Conservation (phyloP, 2,797 vertebrate species). For the Syngnathus acus region DNA sequence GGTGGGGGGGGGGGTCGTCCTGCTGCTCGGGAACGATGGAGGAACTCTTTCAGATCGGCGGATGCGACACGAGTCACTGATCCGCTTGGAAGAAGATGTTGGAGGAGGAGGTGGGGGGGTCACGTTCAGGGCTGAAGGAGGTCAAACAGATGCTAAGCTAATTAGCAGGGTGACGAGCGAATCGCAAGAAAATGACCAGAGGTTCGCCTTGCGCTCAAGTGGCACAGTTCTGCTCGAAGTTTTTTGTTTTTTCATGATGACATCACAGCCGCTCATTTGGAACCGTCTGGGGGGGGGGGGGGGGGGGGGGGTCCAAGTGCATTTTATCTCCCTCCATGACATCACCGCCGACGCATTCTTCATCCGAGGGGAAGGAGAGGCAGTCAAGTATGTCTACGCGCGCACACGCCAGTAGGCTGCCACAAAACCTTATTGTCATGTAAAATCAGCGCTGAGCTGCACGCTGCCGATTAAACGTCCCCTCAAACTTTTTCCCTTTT, state of each 20-base stretch:
- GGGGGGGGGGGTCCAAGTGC: conserved; percentile 17
- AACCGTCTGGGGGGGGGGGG: not conserved
- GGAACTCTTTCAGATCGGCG: conserved; percentile 19
- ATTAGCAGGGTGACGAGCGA: not conserved
- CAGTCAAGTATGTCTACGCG: conserved; percentile 53
- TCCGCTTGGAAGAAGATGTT: conserved; percentile 27
- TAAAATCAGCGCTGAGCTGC: conserved; percentile 31
- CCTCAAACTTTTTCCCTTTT: not conserved
- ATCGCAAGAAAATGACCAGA: not conserved
- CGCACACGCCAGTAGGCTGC: conserved; percentile 15
- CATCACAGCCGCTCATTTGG: not conserved
- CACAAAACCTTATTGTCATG: conserved; percentile 57
- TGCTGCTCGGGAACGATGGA: conserved; percentile 19
- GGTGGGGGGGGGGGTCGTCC: not conserved
- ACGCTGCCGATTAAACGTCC: not conserved
- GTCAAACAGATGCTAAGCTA: conserved; percentile 22
- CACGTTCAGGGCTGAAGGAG: conserved; percentile 58
- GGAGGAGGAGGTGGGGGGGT: conserved; percentile 18
- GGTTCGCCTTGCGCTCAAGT: no score
- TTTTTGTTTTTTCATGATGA: not conserved
- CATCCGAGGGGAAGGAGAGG: conserved; percentile 37
- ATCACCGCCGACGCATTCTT: conserved; percentile 9
- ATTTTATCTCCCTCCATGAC: conserved; percentile 16
- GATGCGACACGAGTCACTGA: conserved; percentile 37
- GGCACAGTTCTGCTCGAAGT: not conserved